Base-by-base conservation (phyloP, 2,113 vertebrate genomes). In the Dipodomys spectabilis region DNA sequence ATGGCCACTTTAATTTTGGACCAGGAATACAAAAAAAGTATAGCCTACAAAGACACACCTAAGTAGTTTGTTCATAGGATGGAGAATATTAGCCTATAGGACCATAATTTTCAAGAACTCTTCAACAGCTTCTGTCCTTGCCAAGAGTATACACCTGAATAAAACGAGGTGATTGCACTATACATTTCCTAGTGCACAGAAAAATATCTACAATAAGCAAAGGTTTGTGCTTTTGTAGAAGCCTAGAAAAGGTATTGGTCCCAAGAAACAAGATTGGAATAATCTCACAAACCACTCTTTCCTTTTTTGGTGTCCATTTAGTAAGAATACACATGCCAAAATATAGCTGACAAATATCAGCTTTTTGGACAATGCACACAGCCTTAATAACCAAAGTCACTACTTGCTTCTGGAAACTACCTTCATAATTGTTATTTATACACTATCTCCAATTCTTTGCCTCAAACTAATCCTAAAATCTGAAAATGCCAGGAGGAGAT, bases 401-500 rank as follows among this genome's bases (percentile, higher is more conserved):
- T 53, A 45, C 60, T 68, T 57, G 25, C n/a, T 92, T 77, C 80
- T 35, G 6, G 86, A 90, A 93, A 86, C 11, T 15, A 72, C 16
- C 39, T 84, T 92, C 12, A 30, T 89, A 75, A 68, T 84, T 44
- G 69, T 92, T 79, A 30, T 65, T 90, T 57, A 22, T 83, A 65
- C 7, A 82, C 77, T 64, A 35, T 62, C 32, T 82, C 53, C 16
- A 18, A 5, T 72, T 93, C 35, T 93, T 91, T 71, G 12, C 45
- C 45, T 30, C 86, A 79, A 83, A 65, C 20, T 67, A 90, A 35
- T 79, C 25, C 35, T 35, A 39, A 80, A 73, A 28, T 71, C 57
- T 69, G 30, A 91, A 83, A 93, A 5, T 57, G 86, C 77, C 30
- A 77, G 68, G 16, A 13, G 10, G 2, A 65, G 27, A 30, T 32